Evolutionary conservation across 1,140 invertebrate genomes (phyloP), one percentile per base, ranked within the genome.

Genomic region (Trichonephila inaurata): DNA sequence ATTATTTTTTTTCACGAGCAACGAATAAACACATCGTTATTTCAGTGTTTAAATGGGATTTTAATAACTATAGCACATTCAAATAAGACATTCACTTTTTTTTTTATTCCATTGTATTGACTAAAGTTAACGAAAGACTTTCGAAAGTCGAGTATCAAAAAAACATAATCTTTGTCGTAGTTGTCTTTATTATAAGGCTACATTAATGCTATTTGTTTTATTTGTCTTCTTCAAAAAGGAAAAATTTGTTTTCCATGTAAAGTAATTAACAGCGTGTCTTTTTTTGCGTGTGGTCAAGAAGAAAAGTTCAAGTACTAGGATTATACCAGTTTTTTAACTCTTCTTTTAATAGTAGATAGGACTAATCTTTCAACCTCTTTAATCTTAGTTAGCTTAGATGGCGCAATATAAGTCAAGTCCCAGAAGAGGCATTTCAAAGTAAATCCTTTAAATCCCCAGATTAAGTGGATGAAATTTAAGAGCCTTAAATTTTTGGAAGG

Each of bases 301-400:
- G 24, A 33, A 33, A 77, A 77, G 69, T 77, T 77, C 69, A 77
- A 77, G 24, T 24, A 10, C 24, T 77, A 28, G 24, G 69, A 77
- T 77, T 77, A 77, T 77, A 40, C 28, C 10, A 28, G 24, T 66
- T 72, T 69, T 72, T 72, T 14, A 77, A 77, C 28, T 77, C 24
- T 77, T 77, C 24, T 77, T 77, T 77, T 77, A 33, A 18, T 28
- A 77, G 24, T 77, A 77, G 69, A 33, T 33, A 40, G 69, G 24
- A 77, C 69, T 77, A 77, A 77, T 77, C 69, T 77, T 40, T 24
- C 69, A 33, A 77, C 69, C 69, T 77, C 69, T 77, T 77, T 77
- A 33, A 77, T 77, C 69, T 77, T 77, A 33, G 28, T 69, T 69
- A 69, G 66, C 24, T 28, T 40, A 24, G 28, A 40, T 33, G 69